Percentiles rank a stretch among this genome's conserved stretches.
phyloP scores from a whole-genome alignment of 2,888 invertebrate species.

The Platycheirus albimanus region DNA sequence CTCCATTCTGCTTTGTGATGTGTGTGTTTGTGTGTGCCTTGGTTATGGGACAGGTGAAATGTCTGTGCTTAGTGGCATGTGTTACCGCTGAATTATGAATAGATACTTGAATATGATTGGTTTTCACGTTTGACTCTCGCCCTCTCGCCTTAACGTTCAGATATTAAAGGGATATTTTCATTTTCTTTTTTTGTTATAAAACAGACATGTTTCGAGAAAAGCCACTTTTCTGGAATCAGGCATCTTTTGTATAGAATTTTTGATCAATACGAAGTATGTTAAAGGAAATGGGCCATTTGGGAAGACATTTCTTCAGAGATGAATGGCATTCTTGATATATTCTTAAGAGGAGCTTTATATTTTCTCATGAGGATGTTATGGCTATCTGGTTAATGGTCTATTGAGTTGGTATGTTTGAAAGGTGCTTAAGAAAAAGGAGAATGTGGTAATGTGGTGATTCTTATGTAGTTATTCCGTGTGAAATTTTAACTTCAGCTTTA shows the following conservation, averaged over 20 bases:
- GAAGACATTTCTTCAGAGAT: conserved; percentile 10
- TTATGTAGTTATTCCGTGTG: too few species aligned
- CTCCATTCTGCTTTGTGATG: neutral
- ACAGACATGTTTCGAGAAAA: neutral
- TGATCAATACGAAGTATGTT: conserved; percentile 20
- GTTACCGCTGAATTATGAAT: conserved; percentile 64
- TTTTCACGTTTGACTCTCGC: conserved; percentile 41
- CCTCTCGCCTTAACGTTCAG: conserved; percentile 5
- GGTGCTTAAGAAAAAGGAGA: neutral
- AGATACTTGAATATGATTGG: conserved; percentile 64
- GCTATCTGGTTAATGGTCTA: conserved; percentile 19
- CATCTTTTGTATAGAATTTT: conserved; percentile 8
- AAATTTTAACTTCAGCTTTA: too few species aligned
- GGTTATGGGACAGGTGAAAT: conserved; percentile 4
- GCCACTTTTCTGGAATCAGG: conserved; percentile 29
- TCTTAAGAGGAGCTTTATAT: conserved; percentile 25
- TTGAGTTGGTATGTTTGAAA: conserved; percentile 8
- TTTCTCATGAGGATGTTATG: conserved; percentile 15
- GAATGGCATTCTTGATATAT: conserved; percentile 15
- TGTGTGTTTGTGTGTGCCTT: neutral
- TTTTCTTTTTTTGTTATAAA: too few species aligned
- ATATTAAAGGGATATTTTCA: conserved; percentile 5
- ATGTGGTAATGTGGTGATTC: too few species aligned
- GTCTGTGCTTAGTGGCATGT: conserved; percentile 52
- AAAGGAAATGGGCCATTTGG: conserved; percentile 13